Conservation (phyloP, 2,797 vertebrate species). For the Gymnoscopelus braueri region DNA sequence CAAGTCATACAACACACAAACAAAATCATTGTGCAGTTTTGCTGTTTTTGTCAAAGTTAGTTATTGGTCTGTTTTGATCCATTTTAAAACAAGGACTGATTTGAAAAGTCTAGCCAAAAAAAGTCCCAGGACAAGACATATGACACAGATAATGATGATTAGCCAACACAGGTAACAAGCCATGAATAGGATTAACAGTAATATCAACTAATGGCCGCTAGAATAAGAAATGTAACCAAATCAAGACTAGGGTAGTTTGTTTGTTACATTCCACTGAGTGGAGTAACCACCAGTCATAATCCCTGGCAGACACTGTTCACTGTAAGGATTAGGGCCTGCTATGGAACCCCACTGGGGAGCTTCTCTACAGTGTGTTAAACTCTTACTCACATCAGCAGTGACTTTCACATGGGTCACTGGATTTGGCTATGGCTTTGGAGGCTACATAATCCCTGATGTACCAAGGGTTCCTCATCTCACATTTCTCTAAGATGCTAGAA, state of each 20-base stretch:
- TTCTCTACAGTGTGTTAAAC: conserved; percentile 44
- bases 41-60: too few species aligned
- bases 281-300: conserved; percentile 52
- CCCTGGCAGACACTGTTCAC: conserved; percentile 53
- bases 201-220: too few species aligned
- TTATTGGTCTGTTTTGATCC: too few species aligned
- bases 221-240: neutral
- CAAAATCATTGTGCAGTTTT: too few species aligned
- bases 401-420: conserved; percentile 40
- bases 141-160: too few species aligned
- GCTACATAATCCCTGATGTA: conserved; percentile 30
- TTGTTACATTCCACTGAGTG: conserved; percentile 45
- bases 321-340: conserved; percentile 58
- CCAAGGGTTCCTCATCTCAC: conserved; percentile 32
- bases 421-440: conserved; percentile 28
- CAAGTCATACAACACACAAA: too few species aligned
- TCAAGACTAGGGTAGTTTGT: neutral
- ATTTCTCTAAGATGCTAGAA: conserved; percentile 35
- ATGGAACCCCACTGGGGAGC: conserved; percentile 49
- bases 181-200: too few species aligned
- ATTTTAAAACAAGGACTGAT: too few species aligned
- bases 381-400: conserved; percentile 39
- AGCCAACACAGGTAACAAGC: too few species aligned
- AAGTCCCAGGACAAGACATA: too few species aligned
- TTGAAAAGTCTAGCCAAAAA: too few species aligned